phyloP scores from a whole-genome alignment of 2,113 vertebrate genomes.

The Mixornis gularis region DNA sequence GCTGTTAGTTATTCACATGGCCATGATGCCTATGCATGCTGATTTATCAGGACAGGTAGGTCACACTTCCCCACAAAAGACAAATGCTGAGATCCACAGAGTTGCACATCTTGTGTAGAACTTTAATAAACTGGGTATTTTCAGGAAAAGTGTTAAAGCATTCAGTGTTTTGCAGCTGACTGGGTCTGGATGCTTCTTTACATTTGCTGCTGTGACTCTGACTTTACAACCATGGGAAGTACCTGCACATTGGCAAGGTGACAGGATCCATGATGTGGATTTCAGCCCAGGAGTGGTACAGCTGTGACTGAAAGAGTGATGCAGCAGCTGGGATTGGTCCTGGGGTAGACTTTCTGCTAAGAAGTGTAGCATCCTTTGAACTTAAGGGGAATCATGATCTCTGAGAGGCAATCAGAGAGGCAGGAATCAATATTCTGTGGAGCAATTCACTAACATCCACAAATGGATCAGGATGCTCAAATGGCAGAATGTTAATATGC shows the following conservation, averaged over 20 bases:
- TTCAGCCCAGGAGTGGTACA: background rate
- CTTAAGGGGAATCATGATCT: background rate
- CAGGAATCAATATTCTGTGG: background rate
- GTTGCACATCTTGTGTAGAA: rapidly evolving
- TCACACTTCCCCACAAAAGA: background rate
- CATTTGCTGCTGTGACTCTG: rapidly evolving
- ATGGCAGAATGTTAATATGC: background rate
- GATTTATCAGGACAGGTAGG: background rate
- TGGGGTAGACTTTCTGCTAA: background rate
- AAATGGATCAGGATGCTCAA: background rate
- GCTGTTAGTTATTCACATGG: background rate
- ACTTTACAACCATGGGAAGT: background rate
- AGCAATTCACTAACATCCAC: background rate
- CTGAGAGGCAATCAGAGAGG: background rate
- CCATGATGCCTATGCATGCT: background rate
- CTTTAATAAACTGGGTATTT: background rate
- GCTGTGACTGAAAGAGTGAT: background rate
- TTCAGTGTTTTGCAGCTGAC: background rate
- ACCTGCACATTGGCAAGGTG: rapidly evolving
- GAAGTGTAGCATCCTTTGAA: background rate
- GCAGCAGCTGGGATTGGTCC: background rate
- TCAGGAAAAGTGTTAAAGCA: background rate
- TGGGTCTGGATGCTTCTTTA: background rate
- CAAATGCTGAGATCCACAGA: background rate
- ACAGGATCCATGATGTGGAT: background rate